Conservation (phyloP, 2,888 invertebrate species). For the Plebejus argus region DNA sequence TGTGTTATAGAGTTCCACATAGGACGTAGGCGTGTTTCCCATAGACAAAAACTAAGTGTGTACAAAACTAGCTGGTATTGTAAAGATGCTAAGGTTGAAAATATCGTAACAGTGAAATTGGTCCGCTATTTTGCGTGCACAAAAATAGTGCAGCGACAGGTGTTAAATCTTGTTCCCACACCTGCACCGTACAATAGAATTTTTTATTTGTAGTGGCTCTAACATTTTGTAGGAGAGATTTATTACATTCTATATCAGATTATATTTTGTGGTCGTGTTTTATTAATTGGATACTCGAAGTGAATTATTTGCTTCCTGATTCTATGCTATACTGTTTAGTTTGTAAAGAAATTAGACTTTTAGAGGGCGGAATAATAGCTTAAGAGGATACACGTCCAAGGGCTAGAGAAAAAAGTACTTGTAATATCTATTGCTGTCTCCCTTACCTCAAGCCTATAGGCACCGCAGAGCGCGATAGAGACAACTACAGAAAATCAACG, state of each 20-base stretch:
- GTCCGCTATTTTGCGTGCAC: slow-evolving; percentile 36
- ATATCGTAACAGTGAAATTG: neutral
- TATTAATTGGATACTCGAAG: slow-evolving; percentile 7
- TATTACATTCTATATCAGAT: neutral
- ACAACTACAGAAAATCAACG: too few relatives aligned
- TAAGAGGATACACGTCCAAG: too few relatives aligned
- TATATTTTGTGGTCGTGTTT: slow-evolving; percentile 16
- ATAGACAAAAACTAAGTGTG: neutral
- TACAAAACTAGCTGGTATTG: neutral
- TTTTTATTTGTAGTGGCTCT: slow-evolving; percentile 36
- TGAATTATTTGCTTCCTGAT: neutral
- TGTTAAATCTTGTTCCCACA: slow-evolving; percentile 40
- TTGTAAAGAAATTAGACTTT: neutral
- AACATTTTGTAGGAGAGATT: slow-evolving; percentile 23
- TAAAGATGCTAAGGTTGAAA: neutral
- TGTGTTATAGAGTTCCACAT: neutral
- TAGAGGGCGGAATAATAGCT: neutral
- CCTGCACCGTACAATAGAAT: slow-evolving; percentile 39
- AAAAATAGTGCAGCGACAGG: slow-evolving; percentile 36
- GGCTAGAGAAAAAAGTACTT: too few relatives aligned
- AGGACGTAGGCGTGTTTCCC: neutral
- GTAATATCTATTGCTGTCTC: too few relatives aligned
- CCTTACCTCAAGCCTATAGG: too few relatives aligned
- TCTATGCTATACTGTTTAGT: neutral
- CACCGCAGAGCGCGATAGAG: too few relatives aligned